A percentile compares a stretch with the other conserved stretches of the same genome.
phyloP scores from a whole-genome alignment of 1,140 invertebrate genomes.

The Branchinecta lindahli region DNA sequence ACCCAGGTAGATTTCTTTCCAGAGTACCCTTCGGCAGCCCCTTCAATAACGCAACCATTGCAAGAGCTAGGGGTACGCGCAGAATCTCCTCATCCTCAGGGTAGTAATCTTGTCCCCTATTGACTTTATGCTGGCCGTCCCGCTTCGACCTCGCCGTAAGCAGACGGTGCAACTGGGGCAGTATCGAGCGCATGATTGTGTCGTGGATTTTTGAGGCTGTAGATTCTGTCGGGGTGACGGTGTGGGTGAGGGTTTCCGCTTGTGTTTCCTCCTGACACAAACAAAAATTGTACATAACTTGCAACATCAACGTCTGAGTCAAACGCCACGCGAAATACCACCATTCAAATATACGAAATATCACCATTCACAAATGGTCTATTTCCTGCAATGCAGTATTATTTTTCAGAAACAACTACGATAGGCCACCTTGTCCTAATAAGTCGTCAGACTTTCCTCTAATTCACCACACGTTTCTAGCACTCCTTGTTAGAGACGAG shows the following conservation, averaged over 20 bases:
- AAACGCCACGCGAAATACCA: too few relatives aligned
- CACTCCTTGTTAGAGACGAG: too few relatives aligned
- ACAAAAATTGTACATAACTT: too few relatives aligned
- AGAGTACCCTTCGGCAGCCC: slow-evolving; percentile 59
- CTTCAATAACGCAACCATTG: slow-evolving; percentile 79
- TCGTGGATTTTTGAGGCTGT: slow-evolving; percentile 53
- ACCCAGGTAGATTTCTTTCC: slow-evolving; percentile 61
- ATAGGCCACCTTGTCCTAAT: too few relatives aligned
- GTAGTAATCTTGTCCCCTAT: slow-evolving; percentile 35
- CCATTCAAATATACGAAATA: too few relatives aligned
- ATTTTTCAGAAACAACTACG: too few relatives aligned
- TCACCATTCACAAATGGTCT: too few relatives aligned
- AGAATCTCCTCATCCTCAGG: slow-evolving; percentile 69
- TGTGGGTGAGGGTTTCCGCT: slow-evolving; percentile 2
- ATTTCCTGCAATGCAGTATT: too few relatives aligned
- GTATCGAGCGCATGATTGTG: slow-evolving; percentile 41
- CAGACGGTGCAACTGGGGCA: slow-evolving; percentile 44
- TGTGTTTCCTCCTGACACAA: too few relatives aligned
- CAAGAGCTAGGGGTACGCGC: slow-evolving; percentile 75
- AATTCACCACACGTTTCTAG: too few relatives aligned
- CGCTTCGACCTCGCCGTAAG: slow-evolving; percentile 55
- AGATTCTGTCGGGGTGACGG: slow-evolving; percentile 23
- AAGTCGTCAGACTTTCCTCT: too few relatives aligned
- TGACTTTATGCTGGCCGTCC: slow-evolving; percentile 60
- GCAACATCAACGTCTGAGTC: slow-evolving; percentile 24